Base-by-base conservation (phyloP, 2,888 invertebrate species). In the Thecophora atra region DNA sequence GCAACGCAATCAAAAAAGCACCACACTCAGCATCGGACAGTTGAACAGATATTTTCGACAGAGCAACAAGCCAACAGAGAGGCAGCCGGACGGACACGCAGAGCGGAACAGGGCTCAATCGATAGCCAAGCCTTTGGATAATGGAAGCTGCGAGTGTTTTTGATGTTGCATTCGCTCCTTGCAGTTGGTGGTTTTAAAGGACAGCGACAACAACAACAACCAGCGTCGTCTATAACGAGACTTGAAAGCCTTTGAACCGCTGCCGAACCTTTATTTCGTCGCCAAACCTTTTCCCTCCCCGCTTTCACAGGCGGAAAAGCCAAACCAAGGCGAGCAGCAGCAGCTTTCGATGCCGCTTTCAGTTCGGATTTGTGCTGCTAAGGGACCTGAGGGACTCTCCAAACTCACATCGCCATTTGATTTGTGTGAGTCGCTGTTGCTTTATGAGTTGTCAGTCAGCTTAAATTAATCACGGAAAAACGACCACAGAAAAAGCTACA, bases 1-100 rank as follows among this genome's bases (percentile, higher is more conserved):
- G 65, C 42, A 66, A 73, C 67, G 70, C 67, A 71, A 73, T 73
- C 71, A 71, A 69, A 71, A 71, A 47, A 68, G 26, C 56, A 58
- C 60, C 44, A 64, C 62, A 62, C 65, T n/a, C n/a, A n/a, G n/a
- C n/a, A 21, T 11, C 26, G 47, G 68, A 69, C 68, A 72, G 60
- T 24, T 68, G 26, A 70, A 62, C 64, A 68, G 68, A 71, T 68
- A 67, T 72, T 68, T 67, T 15, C 47, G 71, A 68, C 64, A 64
- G 52, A 52, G 19, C 30, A n/a, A 58, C 70, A 54, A 67, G 66
- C 66, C 37, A 30, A 30, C 54, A 24, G 21, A 52, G 21, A 24
- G 44, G 56, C 54, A 64, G 28, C 52, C 52, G 26, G 54, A 51
- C 60, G 24, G 37, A 68, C 17, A 54, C 54, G 26, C 19, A 63